Conservation (phyloP, 2,888 invertebrate species). For the Eupelmus urozonus region DNA sequence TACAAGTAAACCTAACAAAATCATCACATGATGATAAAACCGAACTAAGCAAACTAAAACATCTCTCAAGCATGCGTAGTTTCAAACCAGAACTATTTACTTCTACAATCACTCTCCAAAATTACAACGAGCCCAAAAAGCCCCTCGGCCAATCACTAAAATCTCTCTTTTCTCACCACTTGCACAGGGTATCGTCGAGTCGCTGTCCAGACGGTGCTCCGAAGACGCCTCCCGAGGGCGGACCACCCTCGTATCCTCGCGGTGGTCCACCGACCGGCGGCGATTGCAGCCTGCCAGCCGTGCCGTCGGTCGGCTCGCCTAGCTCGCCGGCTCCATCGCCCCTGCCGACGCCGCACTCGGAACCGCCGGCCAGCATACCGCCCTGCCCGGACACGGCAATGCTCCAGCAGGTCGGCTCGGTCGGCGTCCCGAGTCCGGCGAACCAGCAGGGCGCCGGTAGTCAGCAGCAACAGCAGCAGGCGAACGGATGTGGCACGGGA, state of each 20-base stretch:
- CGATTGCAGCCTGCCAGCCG: constrained; percentile 74
- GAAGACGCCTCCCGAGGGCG: constrained; percentile 81
- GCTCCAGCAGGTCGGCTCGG: constrained; percentile 9
- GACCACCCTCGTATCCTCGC: constrained; percentile 82
- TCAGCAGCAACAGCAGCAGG: constrained; percentile 79
- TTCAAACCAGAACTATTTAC: too few relatives aligned
- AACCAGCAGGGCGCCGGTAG: constrained; percentile 76
- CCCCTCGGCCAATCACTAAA: too few relatives aligned
- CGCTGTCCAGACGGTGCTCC: constrained; percentile 67
- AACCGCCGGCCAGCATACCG: constrained; percentile 79
- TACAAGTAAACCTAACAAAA: background rate
- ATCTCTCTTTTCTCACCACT: too few relatives aligned
- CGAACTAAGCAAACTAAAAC: too few relatives aligned
- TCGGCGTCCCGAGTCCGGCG: constrained; percentile 76
- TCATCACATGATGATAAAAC: too few relatives aligned
- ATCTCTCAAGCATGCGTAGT: too few relatives aligned
- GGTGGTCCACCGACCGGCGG: constrained; percentile 79
- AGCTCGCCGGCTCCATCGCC: constrained; percentile 86
- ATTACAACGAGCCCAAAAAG: background rate
- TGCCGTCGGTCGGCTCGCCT: constrained; percentile 75
- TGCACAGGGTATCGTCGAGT: constrained; percentile 38
- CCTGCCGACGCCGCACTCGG: constrained; percentile 84
- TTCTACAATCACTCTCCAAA: background rate
- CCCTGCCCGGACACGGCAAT: constrained; percentile 41
- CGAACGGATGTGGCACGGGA: background rate